phyloP scores from a whole-genome alignment of 2,113 vertebrate species.

The Ramphastos sulfuratus region DNA sequence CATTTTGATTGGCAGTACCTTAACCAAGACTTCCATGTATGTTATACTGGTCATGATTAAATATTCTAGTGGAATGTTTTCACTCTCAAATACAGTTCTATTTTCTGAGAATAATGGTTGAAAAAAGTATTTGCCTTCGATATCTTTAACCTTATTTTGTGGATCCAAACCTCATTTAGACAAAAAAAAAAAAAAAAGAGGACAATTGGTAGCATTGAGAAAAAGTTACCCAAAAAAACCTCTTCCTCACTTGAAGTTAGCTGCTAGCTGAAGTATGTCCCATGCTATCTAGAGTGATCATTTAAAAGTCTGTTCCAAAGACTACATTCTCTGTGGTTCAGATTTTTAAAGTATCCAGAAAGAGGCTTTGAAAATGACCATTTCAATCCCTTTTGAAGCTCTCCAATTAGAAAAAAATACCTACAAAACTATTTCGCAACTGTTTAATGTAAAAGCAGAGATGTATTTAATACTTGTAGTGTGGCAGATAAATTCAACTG shows the following conservation, averaged over 20 bases:
- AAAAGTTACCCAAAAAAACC: neutral
- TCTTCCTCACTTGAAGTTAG: neutral
- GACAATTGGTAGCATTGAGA: neutral
- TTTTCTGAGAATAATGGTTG: slow-evolving; percentile 16
- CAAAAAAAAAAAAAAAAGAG: too few species aligned
- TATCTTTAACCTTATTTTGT: neutral
- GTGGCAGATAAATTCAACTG: neutral
- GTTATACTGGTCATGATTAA: slow-evolving; percentile 3
- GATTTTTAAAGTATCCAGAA: neutral
- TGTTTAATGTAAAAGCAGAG: neutral
- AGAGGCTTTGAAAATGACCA: neutral
- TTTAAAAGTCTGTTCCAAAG: neutral
- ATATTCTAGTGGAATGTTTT: neutral
- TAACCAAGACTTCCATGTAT: neutral
- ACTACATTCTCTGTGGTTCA: neutral
- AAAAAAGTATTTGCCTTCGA: neutral
- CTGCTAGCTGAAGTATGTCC: neutral
- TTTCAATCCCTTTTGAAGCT: neutral
- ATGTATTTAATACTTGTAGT: neutral
- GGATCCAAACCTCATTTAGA: neutral
- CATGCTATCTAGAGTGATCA: neutral
- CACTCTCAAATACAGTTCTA: neutral
- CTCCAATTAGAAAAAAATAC: neutral
- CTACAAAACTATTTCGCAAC: neutral
- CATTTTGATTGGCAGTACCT: slow-evolving; percentile 5